phyloP scores from a whole-genome alignment of 1,140 invertebrate genomes.

The Lethrus apterus region DNA sequence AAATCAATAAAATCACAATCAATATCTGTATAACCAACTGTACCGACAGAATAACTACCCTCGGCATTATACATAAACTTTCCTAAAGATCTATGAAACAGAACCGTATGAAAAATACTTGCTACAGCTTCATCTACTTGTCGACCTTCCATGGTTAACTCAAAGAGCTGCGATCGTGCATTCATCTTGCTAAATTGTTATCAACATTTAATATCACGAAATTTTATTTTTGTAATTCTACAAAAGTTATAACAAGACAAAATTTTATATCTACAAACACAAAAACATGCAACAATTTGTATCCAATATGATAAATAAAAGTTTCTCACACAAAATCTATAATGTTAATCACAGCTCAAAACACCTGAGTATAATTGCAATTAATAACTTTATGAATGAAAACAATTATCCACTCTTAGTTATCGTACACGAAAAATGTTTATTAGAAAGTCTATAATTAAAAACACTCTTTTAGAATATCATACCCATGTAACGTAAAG shows the following conservation, averaged over 20 bases:
- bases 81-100: conserved; percentile 89
- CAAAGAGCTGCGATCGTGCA: conserved; percentile 79
- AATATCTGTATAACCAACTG: conserved; percentile 89
- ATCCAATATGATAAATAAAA: neutral
- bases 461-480: conserved; percentile 7
- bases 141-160: conserved; percentile 82
- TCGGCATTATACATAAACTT: conserved; percentile 94
- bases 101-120: conserved; percentile 89
- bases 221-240: no score
- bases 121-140: conserved; percentile 93
- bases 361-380: conserved; percentile 16
- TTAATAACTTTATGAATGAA: no score
- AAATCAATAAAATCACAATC: conserved; percentile 97
- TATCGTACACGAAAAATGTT: no score
- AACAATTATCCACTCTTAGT: no score
- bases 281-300: conserved; percentile 9
- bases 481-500: conserved; percentile 84
- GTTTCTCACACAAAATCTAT: no score
- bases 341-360: conserved; percentile 16
- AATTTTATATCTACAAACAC: no score
- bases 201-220: conserved; percentile 7
- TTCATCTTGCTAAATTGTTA: conserved; percentile 61
- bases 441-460: neutral
- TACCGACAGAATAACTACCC: conserved; percentile 89
- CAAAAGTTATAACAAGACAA: neutral